Evolutionary conservation across 1,140 invertebrate genomes (phyloP).

Genomic region (Papilio helenus): DNA sequence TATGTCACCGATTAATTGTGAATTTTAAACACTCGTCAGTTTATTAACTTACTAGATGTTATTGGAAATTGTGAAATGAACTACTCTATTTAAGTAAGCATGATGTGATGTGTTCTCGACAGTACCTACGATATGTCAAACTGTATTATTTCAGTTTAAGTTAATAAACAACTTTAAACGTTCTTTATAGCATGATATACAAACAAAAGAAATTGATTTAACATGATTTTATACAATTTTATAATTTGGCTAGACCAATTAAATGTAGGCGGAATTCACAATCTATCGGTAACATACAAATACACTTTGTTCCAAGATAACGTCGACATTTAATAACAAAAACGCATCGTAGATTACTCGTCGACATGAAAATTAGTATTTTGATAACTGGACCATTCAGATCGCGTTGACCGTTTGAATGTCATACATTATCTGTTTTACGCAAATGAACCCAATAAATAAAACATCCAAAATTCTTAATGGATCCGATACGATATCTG

Average conservation of each 20-base stretch:
- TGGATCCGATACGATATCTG: slow-evolving; percentile 49
- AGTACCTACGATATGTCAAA: no score
- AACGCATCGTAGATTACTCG: not conserved
- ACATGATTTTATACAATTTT: not conserved
- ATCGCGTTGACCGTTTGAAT: slow-evolving; percentile 40
- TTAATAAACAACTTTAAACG: no score
- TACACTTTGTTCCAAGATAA: not conserved
- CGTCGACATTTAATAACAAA: not conserved
- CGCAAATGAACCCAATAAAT: slow-evolving; percentile 58
- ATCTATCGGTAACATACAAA: not conserved
- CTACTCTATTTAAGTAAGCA: no score
- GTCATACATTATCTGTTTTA: slow-evolving; percentile 50
- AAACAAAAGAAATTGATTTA: not conserved
- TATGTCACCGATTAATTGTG: not conserved
- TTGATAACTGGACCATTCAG: slow-evolving; percentile 23
- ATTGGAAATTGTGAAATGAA: not conserved
- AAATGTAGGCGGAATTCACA: not conserved
- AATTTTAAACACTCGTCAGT: not conserved
- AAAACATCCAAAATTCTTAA: slow-evolving; percentile 52
- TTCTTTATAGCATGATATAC: not conserved
- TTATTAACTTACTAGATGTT: not conserved
- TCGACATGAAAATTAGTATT: slow-evolving; percentile 1
- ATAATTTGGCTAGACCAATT: not conserved
- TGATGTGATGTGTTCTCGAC: no score
- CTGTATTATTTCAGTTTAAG: no score